A percentile compares a stretch with the other conserved stretches of the same genome.
phyloP scores from a whole-genome alignment of 2,797 vertebrate genomes.

The Falco columbarius region DNA sequence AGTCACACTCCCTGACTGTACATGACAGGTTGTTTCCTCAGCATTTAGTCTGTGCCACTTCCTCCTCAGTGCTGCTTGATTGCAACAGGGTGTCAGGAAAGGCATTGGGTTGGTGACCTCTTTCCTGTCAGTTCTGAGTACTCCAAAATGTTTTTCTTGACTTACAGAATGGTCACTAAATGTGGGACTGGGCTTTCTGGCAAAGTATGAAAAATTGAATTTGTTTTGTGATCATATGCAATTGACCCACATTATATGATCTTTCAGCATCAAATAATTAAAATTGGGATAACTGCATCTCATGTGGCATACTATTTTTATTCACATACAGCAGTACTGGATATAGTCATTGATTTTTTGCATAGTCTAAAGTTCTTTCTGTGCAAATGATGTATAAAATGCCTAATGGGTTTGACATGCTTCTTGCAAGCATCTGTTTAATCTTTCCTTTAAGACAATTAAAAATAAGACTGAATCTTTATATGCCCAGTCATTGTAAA shows the following conservation, averaged over 20 bases:
- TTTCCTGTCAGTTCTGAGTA: background rate
- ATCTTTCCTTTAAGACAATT: background rate
- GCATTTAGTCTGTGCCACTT: background rate
- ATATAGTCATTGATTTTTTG: background rate
- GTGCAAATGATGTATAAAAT: background rate
- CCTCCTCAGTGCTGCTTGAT: background rate
- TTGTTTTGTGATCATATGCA: background rate
- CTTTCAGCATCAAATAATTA: background rate
- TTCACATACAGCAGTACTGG: background rate
- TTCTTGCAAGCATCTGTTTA: background rate
- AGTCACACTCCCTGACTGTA: background rate
- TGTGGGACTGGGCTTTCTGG: background rate
- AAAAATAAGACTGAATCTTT: background rate
- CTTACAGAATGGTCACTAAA: background rate
- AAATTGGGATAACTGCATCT: background rate
- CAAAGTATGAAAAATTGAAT: background rate
- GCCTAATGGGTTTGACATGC: background rate
- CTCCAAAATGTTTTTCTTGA: background rate
- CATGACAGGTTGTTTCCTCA: background rate
- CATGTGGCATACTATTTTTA: background rate
- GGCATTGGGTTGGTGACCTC: background rate
- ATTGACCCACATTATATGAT: background rate
- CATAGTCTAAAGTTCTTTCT: background rate
- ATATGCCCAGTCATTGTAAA: background rate
- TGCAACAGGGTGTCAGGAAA: background rate